Evolutionary conservation across 2,888 invertebrate species (phyloP).

Genomic region (Margaritifera margaritifera): DNA sequence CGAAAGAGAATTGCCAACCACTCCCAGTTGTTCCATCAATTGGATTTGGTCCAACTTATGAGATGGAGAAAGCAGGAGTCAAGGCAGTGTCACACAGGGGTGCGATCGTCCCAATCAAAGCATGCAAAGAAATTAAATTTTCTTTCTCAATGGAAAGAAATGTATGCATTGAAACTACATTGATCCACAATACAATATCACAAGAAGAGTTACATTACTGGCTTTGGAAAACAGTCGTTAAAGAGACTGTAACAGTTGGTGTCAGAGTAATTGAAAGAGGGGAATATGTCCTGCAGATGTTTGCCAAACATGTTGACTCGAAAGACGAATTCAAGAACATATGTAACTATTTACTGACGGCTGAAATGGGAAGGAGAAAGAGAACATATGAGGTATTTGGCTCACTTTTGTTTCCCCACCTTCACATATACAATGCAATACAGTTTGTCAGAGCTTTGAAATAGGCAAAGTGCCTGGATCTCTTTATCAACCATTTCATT

Average conservation of each 20-base stretch:
- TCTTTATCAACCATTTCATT: too few species aligned
- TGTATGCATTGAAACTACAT: constrained; percentile 12
- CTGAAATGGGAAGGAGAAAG: constrained; percentile 23
- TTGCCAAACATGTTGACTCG: constrained; percentile 22
- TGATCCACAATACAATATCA: constrained; percentile 14
- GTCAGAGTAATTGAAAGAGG: constrained; percentile 27
- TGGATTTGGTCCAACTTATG: constrained; percentile 30
- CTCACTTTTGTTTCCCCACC: too few species aligned
- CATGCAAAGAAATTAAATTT: constrained; percentile 14
- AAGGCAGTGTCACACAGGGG: constrained; percentile 20
- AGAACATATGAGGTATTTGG: constrained; percentile 18
- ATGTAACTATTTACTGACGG: constrained; percentile 35
- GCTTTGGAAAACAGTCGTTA: constrained; percentile 15
- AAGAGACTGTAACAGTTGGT: constrained; percentile 17
- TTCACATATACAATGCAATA: too few species aligned
- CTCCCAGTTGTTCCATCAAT: constrained; percentile 28
- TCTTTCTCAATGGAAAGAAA: constrained; percentile 14
- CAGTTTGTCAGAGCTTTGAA: too few species aligned
- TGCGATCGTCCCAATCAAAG: constrained; percentile 22
- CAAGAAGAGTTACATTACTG: constrained; percentile 24
- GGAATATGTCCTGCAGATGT: constrained; percentile 24
- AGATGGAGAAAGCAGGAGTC: constrained; percentile 18
- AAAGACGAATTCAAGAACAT: constrained; percentile 20
- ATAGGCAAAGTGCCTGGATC: too few species aligned
- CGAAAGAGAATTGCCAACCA: constrained; percentile 17